Conservation (phyloP, 1,140 invertebrate genomes). For the Drosophila trapezifrons region DNA sequence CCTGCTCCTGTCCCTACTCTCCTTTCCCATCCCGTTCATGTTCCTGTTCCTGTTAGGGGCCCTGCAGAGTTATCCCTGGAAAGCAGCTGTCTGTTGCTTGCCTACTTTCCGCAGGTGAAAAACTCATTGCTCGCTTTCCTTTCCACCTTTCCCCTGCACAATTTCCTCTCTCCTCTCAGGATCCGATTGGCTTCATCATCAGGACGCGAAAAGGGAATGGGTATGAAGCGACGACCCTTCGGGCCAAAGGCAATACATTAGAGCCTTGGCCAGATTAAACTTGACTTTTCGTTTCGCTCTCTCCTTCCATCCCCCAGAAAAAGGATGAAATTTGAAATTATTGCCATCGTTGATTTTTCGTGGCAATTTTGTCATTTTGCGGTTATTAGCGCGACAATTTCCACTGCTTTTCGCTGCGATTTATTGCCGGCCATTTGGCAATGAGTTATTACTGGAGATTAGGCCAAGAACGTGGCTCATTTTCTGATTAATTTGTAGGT, state of each 20-base stretch:
- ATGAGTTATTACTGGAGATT: slow-evolving; percentile 71
- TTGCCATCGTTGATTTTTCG: slow-evolving; percentile 57
- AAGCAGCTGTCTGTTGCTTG: slow-evolving; percentile 76
- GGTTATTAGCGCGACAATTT: slow-evolving; percentile 68
- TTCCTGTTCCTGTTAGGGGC: slow-evolving; percentile 1
- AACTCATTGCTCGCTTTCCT: neutral
- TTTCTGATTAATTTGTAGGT: slow-evolving; percentile 72
- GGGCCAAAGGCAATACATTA: slow-evolving; percentile 73
- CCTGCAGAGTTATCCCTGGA: slow-evolving; percentile 35
- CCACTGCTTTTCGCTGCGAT: slow-evolving; percentile 36
- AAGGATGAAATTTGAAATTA: slow-evolving; percentile 53
- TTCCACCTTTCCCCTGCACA: neutral
- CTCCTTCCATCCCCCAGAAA: neutral
- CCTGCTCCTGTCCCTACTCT: neutral
- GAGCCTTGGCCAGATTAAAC: slow-evolving; percentile 57
- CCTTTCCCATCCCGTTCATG: neutral
- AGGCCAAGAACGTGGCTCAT: slow-evolving; percentile 52
- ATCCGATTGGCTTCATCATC: slow-evolving; percentile 78
- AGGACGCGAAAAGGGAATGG: slow-evolving; percentile 23
- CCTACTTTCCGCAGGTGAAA: slow-evolving; percentile 55
- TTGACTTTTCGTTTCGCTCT: slow-evolving; percentile 50
- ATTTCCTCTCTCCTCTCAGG: slow-evolving; percentile 16
- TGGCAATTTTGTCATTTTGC: slow-evolving; percentile 60
- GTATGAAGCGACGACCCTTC: slow-evolving; percentile 30
- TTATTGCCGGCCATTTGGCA: slow-evolving; percentile 63